These are phyloP conservation scores for Lycopodina hypogea DNA, from an alignment of 37 sponge, comb jelly and placozoan genomes.

Conservation along the genomic window DNA sequence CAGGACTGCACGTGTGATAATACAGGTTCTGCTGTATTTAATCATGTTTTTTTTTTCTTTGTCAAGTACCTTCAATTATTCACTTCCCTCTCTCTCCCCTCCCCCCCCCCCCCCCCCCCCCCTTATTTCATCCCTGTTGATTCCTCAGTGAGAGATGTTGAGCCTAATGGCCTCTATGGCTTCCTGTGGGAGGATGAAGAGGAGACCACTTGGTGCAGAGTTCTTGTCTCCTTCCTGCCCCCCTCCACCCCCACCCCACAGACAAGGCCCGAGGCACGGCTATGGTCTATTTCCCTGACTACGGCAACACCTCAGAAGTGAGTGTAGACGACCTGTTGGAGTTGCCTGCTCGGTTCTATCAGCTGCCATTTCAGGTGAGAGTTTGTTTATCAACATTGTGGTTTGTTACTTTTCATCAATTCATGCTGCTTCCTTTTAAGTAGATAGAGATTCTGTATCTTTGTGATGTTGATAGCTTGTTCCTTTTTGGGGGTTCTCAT, in stretches of 20 bases:
- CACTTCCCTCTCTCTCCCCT: constrained; percentile 7
- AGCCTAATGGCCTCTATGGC: constrained; percentile 18
- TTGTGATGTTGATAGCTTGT: no score
- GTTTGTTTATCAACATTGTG: background rate
- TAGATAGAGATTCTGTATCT: no score
- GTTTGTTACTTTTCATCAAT: no score
- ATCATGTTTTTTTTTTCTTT: background rate
- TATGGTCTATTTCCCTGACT: constrained; percentile 49
- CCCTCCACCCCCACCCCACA: no score
- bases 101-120: background rate
- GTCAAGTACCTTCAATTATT: background rate
- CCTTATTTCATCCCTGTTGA: no score
- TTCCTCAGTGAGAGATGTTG: background rate
- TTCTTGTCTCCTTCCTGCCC: background rate
- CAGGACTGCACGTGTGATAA: no score
- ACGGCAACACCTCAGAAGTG: constrained; percentile 56
- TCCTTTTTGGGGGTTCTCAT: background rate
- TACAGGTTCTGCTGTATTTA: no score
- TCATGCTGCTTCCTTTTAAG: no score
- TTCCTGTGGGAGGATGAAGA: constrained; percentile 30
- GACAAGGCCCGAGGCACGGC: background rate
- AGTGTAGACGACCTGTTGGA: constrained; percentile 5
- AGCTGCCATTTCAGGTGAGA: constrained; percentile 64
- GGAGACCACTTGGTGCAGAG: constrained; percentile 33
- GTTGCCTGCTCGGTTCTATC: constrained; percentile 49